Percentiles rank a stretch among this genome's conserved stretches.
These are phyloP conservation scores for Rhyzopertha dominica DNA, from an alignment of 1,140 invertebrate species.

Conservation along the genomic window DNA sequence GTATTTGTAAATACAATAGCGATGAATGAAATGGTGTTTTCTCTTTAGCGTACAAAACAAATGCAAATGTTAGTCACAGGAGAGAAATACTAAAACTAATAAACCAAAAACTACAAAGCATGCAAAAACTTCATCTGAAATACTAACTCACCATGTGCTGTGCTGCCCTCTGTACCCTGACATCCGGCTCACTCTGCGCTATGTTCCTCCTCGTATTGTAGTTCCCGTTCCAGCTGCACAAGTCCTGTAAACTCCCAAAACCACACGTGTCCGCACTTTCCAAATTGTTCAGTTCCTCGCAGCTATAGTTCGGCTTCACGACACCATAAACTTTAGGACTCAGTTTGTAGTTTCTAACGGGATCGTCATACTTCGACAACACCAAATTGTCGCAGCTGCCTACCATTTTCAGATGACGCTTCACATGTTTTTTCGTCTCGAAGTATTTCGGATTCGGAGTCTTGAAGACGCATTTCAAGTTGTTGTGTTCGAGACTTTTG, in stretches of 20 bases:
- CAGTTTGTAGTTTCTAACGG: conserved; percentile 45
- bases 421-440: conserved; percentile 28
- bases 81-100: too few relatives aligned
- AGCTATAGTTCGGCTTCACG: conserved; percentile 50
- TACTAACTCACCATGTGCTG: background rate
- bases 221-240: conserved; percentile 25
- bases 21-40: too few relatives aligned
- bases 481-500: conserved; percentile 47
- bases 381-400: conserved; percentile 37
- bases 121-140: conserved; percentile 1
- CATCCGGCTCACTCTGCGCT: conserved; percentile 42
- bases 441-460: conserved; percentile 31
- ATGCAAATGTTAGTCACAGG: too few relatives aligned
- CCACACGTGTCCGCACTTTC: conserved; percentile 35
- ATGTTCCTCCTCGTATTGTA: conserved; percentile 20
- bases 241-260: conserved; percentile 42
- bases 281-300: conserved; percentile 51
- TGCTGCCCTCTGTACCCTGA: conserved; percentile 27
- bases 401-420: conserved; percentile 28
- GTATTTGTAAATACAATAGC: too few relatives aligned
- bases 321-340: conserved; percentile 56
- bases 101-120: background rate
- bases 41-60: too few relatives aligned
- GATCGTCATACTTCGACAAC: conserved; percentile 22
- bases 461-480: conserved; percentile 36